A percentile compares a stretch with the other conserved stretches of the same genome.
These are phyloP conservation scores for Morone chrysops DNA, from an alignment of 2,113 vertebrate species.

Conservation along the genomic window DNA sequence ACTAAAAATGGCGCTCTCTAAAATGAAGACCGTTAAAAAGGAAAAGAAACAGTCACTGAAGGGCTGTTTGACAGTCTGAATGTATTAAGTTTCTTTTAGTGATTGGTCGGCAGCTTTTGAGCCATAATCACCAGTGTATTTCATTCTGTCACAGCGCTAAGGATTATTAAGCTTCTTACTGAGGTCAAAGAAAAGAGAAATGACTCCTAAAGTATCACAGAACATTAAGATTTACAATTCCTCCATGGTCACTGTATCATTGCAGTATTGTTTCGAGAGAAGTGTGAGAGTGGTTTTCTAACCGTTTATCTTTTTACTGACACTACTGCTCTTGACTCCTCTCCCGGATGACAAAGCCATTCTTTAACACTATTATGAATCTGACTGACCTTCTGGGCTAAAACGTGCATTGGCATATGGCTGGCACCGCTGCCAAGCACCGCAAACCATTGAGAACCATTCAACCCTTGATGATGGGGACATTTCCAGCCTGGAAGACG, in stretches of 20 bases:
- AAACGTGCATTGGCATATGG: conserved; percentile 50
- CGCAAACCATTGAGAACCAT: conserved; percentile 45
- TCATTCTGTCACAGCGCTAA: conserved; percentile 54
- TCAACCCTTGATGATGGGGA: conserved; percentile 47
- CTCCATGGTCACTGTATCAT: neutral
- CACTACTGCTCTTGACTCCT: conserved; percentile 4
- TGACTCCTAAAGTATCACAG: conserved; percentile 43
- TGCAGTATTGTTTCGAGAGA: conserved; percentile 10
- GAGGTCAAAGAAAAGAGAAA: conserved; percentile 53
- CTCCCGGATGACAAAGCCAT: conserved; percentile 3
- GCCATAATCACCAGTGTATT: conserved; percentile 46
- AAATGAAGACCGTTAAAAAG: conserved; percentile 23
- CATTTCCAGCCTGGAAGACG: conserved; percentile 40
- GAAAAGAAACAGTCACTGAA: conserved; percentile 15
- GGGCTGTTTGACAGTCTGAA: conserved; percentile 14
- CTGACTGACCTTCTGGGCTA: conserved; percentile 24
- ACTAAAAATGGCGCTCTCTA: conserved; percentile 16
- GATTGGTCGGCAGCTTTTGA: conserved; percentile 31
- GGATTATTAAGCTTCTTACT: conserved; percentile 50
- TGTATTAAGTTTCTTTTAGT: conserved; percentile 26
- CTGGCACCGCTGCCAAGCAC: conserved; percentile 16
- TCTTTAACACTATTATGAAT: conserved; percentile 34
- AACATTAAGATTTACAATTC: conserved; percentile 51
- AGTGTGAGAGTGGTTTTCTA: conserved; percentile 13
- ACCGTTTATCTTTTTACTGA: conserved; percentile 29